Evolutionary conservation across 2,888 invertebrate species (phyloP).

Genomic region (Loripinus fragilis): DNA sequence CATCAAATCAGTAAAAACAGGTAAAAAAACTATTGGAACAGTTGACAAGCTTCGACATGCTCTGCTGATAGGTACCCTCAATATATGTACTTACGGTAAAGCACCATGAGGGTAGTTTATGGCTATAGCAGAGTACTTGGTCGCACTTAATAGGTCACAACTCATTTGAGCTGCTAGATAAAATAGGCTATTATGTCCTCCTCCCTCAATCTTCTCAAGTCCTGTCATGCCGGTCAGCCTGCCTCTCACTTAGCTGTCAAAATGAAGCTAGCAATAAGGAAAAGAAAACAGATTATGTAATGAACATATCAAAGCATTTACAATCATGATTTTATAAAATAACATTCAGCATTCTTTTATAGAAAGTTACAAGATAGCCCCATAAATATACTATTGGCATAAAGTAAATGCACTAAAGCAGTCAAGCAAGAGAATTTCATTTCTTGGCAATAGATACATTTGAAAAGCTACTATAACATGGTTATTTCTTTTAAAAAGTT

Average conservation of each 20-base stretch:
- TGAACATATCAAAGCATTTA: too few relatives aligned
- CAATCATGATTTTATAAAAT: too few relatives aligned
- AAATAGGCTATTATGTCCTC: slow-evolving; percentile 16
- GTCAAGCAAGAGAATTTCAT: too few relatives aligned
- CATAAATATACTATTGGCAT: too few relatives aligned
- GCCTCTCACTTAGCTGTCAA: slow-evolving; percentile 61
- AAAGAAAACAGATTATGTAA: slow-evolving; percentile 24
- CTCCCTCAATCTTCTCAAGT: slow-evolving; percentile 65
- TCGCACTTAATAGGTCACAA: slow-evolving; percentile 10
- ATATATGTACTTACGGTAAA: slow-evolving; percentile 17
- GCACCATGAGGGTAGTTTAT: background rate
- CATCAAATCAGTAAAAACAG: slow-evolving; percentile 8
- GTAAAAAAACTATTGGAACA: slow-evolving; percentile 18
- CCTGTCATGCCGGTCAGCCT: slow-evolving; percentile 75
- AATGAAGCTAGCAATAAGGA: slow-evolving; percentile 65
- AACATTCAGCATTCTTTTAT: too few relatives aligned
- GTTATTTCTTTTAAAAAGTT: too few relatives aligned
- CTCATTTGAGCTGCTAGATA: slow-evolving; percentile 9
- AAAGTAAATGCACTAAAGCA: too few relatives aligned
- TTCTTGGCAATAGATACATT: too few relatives aligned
- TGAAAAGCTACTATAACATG: too few relatives aligned
- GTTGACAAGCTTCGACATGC: slow-evolving; percentile 12
- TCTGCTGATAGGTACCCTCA: slow-evolving; percentile 16
- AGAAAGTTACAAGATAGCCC: too few relatives aligned
- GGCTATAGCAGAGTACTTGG: slow-evolving; percentile 17